phyloP scores from a whole-genome alignment of 2,797 vertebrate species.

The Myripristis murdjan region DNA sequence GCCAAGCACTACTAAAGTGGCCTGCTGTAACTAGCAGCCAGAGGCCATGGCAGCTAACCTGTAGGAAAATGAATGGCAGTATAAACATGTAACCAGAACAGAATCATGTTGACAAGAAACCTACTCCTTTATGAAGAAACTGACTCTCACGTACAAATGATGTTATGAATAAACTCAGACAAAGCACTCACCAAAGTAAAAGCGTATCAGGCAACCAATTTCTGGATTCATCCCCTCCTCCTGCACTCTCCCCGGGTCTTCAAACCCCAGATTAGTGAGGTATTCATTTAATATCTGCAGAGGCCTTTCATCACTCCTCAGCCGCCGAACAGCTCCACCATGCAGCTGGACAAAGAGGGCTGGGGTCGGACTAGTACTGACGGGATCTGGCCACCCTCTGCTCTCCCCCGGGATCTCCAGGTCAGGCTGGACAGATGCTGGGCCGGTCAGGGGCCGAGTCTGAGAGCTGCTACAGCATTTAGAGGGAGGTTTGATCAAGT shows the following conservation, averaged over 20 bases:
- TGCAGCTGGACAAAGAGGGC: constrained; percentile 92
- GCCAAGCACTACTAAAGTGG: constrained; percentile 45
- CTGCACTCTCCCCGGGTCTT: constrained; percentile 92
- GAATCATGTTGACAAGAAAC: too few relatives aligned
- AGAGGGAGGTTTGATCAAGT: constrained; percentile 45
- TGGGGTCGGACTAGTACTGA: constrained; percentile 65
- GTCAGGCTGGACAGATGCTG: constrained; percentile 61
- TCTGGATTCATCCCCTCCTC: constrained; percentile 94
- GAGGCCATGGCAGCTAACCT: constrained; percentile 6
- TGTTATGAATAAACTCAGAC: not conserved
- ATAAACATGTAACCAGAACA: too few relatives aligned
- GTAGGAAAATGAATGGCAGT: not conserved
- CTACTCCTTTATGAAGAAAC: not conserved
- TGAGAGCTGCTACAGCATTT: constrained; percentile 75
- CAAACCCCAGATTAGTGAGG: constrained; percentile 92
- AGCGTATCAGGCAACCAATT: constrained; percentile 93
- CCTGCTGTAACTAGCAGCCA: constrained; percentile 13
- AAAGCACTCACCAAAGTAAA: constrained; percentile 90
- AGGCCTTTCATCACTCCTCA: constrained; percentile 90
- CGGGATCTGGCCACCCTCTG: constrained; percentile 56
- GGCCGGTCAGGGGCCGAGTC: constrained; percentile 68
- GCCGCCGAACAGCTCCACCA: constrained; percentile 89
- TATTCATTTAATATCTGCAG: constrained; percentile 93
- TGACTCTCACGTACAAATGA: not conserved
- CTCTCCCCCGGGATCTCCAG: constrained; percentile 43